Evolutionary conservation across 1,140 invertebrate species (phyloP).

Genomic region (Chironomus tepperi): DNA sequence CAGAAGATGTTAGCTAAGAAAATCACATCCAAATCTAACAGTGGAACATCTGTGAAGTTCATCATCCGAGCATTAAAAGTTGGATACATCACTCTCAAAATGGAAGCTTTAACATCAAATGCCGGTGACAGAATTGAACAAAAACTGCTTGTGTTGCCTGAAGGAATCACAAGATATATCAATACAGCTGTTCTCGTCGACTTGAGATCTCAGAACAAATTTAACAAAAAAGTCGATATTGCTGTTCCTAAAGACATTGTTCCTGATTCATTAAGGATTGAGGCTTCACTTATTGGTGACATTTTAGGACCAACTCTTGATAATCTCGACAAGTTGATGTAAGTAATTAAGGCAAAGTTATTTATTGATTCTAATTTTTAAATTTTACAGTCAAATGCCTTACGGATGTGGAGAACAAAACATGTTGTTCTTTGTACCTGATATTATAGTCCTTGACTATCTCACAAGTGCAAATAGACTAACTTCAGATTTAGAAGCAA

Average conservation of each 20-base stretch:
- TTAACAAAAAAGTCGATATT: conserved; percentile 51
- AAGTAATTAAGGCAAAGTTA: too few relatives aligned
- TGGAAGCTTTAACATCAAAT: conserved; percentile 52
- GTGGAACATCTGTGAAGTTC: conserved; percentile 59
- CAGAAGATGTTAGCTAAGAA: conserved; percentile 51
- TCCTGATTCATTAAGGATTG: conserved; percentile 53
- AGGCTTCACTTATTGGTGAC: conserved; percentile 61
- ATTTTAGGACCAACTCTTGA: conserved; percentile 59
- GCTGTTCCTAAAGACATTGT: conserved; percentile 59
- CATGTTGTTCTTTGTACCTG: conserved; percentile 86
- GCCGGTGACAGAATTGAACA: conserved; percentile 60
- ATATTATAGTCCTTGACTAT: conserved; percentile 79
- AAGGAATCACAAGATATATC: conserved; percentile 63
- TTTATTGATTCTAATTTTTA: too few relatives aligned
- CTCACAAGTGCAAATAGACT: conserved; percentile 36
- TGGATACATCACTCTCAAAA: conserved; percentile 59
- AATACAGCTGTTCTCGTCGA: conserved; percentile 65
- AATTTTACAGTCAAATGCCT: conserved; percentile 69
- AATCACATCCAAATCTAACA: conserved; percentile 52
- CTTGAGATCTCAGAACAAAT: conserved; percentile 44
- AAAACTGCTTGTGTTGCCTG: conserved; percentile 59
- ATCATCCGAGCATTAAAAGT: conserved; percentile 61
- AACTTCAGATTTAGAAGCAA: conserved; percentile 51
- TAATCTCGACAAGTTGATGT: conserved; percentile 63
- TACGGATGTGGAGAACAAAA: conserved; percentile 93